These are phyloP conservation scores for Petrocephalus microphthalmus DNA, from an alignment of 2,113 vertebrate genomes.

Conservation along the genomic window DNA sequence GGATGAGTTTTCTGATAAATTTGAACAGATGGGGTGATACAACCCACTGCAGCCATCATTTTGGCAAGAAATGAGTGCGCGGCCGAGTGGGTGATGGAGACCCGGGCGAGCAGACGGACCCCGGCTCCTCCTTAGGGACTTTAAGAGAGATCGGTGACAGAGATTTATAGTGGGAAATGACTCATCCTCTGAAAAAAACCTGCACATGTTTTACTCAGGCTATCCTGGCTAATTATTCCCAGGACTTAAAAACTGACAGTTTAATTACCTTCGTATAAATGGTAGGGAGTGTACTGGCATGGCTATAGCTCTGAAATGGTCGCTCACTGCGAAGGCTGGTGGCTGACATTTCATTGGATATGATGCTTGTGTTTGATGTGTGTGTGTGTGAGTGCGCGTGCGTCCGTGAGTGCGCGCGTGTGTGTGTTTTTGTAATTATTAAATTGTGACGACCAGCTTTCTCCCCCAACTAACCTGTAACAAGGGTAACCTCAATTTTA, in stretches of 20 bases:
- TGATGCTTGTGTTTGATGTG: not conserved
- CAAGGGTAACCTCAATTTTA: not conserved
- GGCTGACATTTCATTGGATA: conserved; percentile 2
- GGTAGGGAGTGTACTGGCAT: not conserved
- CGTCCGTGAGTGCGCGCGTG: not conserved
- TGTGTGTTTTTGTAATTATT: not conserved
- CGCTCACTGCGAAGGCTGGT: conserved; percentile 6
- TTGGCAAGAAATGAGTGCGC: not conserved
- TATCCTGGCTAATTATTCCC: not conserved
- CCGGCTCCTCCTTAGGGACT: conserved; percentile 12
- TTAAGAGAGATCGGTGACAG: conserved; percentile 33
- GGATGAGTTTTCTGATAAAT: conserved; percentile 39
- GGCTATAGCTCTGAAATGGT: conserved; percentile 22
- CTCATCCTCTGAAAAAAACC: conserved; percentile 21
- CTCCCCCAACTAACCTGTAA: not conserved
- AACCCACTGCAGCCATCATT: conserved; percentile 35
- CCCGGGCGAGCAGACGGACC: not conserved
- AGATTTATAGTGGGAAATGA: conserved; percentile 10
- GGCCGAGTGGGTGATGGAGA: not conserved
- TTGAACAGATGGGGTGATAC: conserved; percentile 50
- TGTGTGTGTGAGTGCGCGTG: not conserved
- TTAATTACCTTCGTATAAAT: conserved; percentile 25
- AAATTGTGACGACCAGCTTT: not conserved
- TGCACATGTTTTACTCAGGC: not conserved
- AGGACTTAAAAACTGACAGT: not conserved